phyloP scores from a whole-genome alignment of 2,113 vertebrate species.

The Sylvia atricapilla region DNA sequence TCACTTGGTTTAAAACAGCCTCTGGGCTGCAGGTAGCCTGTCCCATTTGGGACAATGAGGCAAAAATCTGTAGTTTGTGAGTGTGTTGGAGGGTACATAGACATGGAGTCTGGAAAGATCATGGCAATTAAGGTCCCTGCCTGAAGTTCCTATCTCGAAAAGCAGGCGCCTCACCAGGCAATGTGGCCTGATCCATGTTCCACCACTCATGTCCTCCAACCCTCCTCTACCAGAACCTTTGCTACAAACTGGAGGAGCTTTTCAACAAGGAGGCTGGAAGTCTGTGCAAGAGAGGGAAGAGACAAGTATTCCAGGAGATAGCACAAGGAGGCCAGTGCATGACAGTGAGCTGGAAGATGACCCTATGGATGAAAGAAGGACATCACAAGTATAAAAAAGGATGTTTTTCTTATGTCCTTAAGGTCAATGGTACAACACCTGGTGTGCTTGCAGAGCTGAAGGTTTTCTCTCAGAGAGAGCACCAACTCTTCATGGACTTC shows the following conservation, averaged over 20 bases:
- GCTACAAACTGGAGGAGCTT: background rate
- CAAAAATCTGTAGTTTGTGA: background rate
- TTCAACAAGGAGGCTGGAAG: background rate
- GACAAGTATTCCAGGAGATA: background rate
- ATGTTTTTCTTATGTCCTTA: background rate
- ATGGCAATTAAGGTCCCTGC: background rate
- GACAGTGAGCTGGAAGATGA: background rate
- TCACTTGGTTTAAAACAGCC: background rate
- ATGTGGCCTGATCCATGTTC: too few relatives aligned
- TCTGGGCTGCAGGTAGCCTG: background rate
- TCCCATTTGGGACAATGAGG: background rate
- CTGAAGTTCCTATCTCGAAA: background rate
- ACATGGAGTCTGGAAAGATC: background rate
- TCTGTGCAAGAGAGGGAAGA: background rate
- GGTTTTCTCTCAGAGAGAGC: background rate
- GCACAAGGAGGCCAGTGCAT: background rate
- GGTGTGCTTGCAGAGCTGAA: background rate
- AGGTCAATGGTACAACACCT: background rate
- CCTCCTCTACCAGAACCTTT: background rate
- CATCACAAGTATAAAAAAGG: background rate
- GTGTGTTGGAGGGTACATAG: background rate
- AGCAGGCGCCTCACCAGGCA: fast-evolving
- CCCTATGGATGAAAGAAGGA: background rate
- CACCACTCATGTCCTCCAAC: background rate
- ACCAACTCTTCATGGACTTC: background rate